A percentile compares a stretch with the other conserved stretches of the same genome.
Evolutionary conservation across 2,113 vertebrate genomes (phyloP).

Genomic region (Atlantisia rogersi): DNA sequence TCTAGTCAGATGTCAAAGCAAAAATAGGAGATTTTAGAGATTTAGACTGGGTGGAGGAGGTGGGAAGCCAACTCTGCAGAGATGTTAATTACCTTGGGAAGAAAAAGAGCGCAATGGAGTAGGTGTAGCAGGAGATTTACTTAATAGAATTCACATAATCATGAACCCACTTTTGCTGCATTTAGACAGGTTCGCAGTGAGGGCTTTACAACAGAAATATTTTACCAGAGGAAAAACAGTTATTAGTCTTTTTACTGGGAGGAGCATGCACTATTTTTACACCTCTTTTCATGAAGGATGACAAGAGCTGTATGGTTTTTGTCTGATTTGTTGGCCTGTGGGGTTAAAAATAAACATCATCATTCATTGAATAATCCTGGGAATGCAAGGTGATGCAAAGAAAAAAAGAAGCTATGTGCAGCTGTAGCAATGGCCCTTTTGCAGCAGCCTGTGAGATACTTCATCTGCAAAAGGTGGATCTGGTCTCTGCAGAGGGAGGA

Average conservation of each 20-base stretch:
- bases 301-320: neutral
- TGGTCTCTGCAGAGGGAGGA: neutral
- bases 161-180: constrained; percentile 1
- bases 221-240: constrained; percentile 50
- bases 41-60: constrained; percentile 52
- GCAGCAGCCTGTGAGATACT: neutral
- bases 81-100: constrained; percentile 63
- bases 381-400: neutral
- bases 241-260: constrained; percentile 22
- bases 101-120: constrained; percentile 38
- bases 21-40: constrained; percentile 59
- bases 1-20: constrained; percentile 67
- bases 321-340: neutral
- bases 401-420: neutral
- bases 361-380: neutral
- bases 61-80: constrained; percentile 33
- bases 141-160: constrained; percentile 58
- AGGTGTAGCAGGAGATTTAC: constrained; percentile 47
- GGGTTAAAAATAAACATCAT: neutral
- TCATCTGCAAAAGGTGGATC: neutral
- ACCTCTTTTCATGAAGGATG: neutral
- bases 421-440: neutral
- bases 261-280: constrained; percentile 5
- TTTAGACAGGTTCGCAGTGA: constrained; percentile 20
- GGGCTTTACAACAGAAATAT: constrained; percentile 37